Evolutionary conservation across 2,888 invertebrate species (phyloP).

Genomic region (Hanleya hanleyi): DNA sequence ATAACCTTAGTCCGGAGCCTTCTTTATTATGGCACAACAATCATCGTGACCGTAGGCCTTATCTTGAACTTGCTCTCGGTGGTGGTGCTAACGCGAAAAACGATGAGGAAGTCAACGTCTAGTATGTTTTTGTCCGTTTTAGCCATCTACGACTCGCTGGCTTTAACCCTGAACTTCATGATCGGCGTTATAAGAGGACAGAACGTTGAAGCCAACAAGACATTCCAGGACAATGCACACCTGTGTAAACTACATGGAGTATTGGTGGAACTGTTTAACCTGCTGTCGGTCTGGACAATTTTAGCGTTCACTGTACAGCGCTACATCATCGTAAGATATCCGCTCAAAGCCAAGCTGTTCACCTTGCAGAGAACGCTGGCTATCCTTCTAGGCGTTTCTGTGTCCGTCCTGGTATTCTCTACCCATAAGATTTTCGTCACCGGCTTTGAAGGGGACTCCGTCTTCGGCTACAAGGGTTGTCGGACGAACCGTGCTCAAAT

Average conservation of each 20-base stretch:
- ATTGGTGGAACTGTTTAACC: slow-evolving; percentile 53
- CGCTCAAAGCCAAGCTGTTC: slow-evolving; percentile 46
- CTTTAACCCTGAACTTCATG: slow-evolving; percentile 54
- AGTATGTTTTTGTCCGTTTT: slow-evolving; percentile 51
- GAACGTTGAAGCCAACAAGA: slow-evolving; percentile 45
- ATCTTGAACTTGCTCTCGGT: slow-evolving; percentile 45
- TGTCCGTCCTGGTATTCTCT: slow-evolving; percentile 42
- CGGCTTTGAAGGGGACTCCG: slow-evolving; percentile 58
- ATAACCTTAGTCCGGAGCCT: slow-evolving; percentile 46
- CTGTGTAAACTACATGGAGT: slow-evolving; percentile 57
- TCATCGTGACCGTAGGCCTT: slow-evolving; percentile 45
- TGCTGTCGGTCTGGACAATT: slow-evolving; percentile 33
- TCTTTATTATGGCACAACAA: slow-evolving; percentile 49
- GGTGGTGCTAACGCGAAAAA: slow-evolving; percentile 42
- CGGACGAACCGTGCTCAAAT: slow-evolving; percentile 48
- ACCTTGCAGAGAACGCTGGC: slow-evolving; percentile 42
- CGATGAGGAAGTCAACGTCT: slow-evolving; percentile 47
- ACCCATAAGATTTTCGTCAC: slow-evolving; percentile 55
- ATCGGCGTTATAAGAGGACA: slow-evolving; percentile 53
- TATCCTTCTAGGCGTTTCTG: slow-evolving; percentile 37
- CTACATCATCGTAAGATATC: slow-evolving; percentile 50
- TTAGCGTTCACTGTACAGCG: slow-evolving; percentile 50
- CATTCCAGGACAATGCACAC: slow-evolving; percentile 44
- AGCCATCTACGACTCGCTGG: slow-evolving; percentile 46
- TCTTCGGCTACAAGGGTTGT: slow-evolving; percentile 57